Evolutionary conservation across 2,888 invertebrate species (phyloP), one percentile per base, ranked within the genome.

Genomic region (Macrophya alboannulata): DNA sequence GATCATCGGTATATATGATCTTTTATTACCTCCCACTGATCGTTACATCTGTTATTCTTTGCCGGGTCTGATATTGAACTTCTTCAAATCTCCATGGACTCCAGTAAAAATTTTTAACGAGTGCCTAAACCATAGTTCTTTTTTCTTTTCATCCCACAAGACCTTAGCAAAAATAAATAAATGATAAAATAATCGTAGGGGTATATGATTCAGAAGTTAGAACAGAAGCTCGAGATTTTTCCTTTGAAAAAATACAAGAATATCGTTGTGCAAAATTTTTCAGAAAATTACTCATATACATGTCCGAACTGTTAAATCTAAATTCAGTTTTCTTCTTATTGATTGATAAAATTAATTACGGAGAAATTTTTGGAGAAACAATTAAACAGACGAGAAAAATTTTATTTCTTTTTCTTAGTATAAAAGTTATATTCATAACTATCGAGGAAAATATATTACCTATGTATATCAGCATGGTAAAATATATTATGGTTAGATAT

Each of bases 21-120:
- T 68, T 68, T 37, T 37, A 31, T 25, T 25, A 68, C 68, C 68
- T 68, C 68, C 68, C 68, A 68, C 68, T 37, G n/a, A n/a, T n/a
- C 15, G 31, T 37, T 37, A 68, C 68, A 37, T 31, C 31, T 37
- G 68, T 68, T 68, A 51, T 51, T 12, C 37, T 15, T 31, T 3
- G 31, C 12, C 68, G 15, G 68, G 15, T 37, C 68, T 68, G 37
- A 37, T 68, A 68, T 68, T 68, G 68, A 68, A 25, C 37, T 5
- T 68, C 37, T 31, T 5, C 4, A 31, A 37, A 17, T 31, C 12
- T 37, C 4, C n/a, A n/a, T n/a, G n/a, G 68, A 37, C 37, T 4
- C 10, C 17, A 15, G 68, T 37, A 68, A 37, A 25, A 10, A 62
- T 25, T 62, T 25, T 21, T 25, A 62, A 62, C 62, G 4, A 37